Conservation (phyloP, 2,113 vertebrate genomes). For the Uropsilus gracilis region DNA sequence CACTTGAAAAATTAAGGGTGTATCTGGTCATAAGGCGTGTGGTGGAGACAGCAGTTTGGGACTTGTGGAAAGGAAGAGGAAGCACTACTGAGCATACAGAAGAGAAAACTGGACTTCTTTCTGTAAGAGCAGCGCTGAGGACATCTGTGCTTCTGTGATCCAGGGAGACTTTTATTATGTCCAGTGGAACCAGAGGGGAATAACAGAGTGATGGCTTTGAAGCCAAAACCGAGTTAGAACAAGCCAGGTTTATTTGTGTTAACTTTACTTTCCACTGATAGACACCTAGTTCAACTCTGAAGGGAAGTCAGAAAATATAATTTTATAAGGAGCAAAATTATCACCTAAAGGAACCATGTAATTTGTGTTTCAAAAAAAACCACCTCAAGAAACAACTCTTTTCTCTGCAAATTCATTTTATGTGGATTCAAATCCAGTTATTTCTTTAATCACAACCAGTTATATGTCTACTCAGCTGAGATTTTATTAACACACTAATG, state of each 20-base stretch:
- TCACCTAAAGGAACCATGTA: not conserved
- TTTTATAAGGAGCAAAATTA: slow-evolving; percentile 11
- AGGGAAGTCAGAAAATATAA: slow-evolving; percentile 26
- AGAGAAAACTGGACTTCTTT: not conserved
- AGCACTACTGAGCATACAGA: not conserved
- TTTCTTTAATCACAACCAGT: not conserved
- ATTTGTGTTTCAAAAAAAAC: slow-evolving; percentile 2
- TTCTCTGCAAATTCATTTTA: slow-evolving; percentile 1
- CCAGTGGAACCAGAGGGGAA: not conserved
- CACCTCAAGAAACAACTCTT: not conserved
- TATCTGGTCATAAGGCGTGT: accelerated
- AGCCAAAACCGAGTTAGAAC: slow-evolving; percentile 67
- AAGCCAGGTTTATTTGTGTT: slow-evolving; percentile 50
- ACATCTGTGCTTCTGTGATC: not conserved
- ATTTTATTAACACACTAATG: not conserved
- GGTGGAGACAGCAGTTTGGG: too few relatives aligned
- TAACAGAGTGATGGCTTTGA: not conserved
- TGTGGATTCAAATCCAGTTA: not conserved
- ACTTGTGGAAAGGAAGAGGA: too few relatives aligned
- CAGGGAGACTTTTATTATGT: not conserved
- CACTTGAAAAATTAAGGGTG: not conserved
- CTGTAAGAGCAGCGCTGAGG: not conserved
- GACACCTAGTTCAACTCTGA: slow-evolving; percentile 55
- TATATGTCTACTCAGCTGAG: not conserved
- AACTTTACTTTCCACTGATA: slow-evolving; percentile 61